phyloP scores from a whole-genome alignment of 2,888 invertebrate species.

The Cyrtodaria siliqua region DNA sequence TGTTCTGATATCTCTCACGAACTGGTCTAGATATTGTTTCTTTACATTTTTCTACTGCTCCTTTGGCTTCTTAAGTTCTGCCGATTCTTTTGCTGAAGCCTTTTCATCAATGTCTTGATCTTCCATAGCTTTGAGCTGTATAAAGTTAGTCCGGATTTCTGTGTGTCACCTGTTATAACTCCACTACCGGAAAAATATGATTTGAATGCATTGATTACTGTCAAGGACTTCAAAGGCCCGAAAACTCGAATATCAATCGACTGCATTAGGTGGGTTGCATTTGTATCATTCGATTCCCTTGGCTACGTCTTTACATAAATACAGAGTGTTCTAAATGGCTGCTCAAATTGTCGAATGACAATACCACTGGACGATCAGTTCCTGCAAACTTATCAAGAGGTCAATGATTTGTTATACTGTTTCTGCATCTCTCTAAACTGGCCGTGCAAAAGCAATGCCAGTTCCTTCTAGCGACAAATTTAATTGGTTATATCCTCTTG shows the following conservation, averaged over 20 bases:
- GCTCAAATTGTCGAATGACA: conserved; percentile 54
- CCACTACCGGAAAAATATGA: conserved; percentile 22
- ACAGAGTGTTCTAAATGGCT: conserved; percentile 35
- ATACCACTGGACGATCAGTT: conserved; percentile 39
- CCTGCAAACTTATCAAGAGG: conserved; percentile 44
- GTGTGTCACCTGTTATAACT: conserved; percentile 4
- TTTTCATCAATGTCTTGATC: background rate
- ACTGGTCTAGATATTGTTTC: conserved; percentile 22
- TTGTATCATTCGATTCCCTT: conserved; percentile 50
- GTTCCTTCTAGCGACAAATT: conserved; percentile 40
- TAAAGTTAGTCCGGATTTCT: conserved; percentile 14
- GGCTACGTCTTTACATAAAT: conserved; percentile 33
- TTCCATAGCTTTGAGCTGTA: background rate
- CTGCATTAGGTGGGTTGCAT: conserved; percentile 46
- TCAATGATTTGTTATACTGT: conserved; percentile 40
- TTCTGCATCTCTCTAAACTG: conserved; percentile 30
- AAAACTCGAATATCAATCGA: conserved; percentile 44
- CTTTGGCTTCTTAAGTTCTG: conserved; percentile 16
- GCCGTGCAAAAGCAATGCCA: conserved; percentile 36
- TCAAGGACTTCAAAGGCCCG: conserved; percentile 51
- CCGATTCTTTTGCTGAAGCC: background rate
- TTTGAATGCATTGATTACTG: conserved; percentile 39
- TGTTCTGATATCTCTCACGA: background rate
- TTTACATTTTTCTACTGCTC: conserved; percentile 28
- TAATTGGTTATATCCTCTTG: conserved; percentile 47